These are phyloP conservation scores for Zapus hudsonius DNA, from an alignment of 2,113 vertebrate species.

Conservation along the genomic window DNA sequence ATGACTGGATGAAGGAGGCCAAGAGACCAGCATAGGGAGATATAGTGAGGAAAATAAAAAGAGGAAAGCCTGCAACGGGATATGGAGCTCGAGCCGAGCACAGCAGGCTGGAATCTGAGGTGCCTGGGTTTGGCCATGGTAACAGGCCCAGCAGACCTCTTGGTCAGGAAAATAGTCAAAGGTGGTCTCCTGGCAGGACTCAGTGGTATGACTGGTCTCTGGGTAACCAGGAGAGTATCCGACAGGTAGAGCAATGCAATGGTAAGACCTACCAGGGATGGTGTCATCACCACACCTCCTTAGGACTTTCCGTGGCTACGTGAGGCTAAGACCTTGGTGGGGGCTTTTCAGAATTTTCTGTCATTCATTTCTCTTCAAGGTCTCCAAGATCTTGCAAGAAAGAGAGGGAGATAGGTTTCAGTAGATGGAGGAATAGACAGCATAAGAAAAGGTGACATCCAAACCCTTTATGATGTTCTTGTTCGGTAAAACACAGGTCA, in stretches of 20 bases:
- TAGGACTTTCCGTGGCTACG: neutral
- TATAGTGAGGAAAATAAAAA: neutral
- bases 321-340: neutral
- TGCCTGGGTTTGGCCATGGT: conserved; percentile 55
- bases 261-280: conserved; percentile 59
- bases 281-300: neutral
- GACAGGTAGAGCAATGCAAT: neutral
- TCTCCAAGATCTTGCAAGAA: neutral
- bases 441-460: neutral
- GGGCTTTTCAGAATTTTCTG: neutral
- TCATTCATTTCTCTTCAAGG: neutral
- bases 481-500: neutral
- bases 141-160: neutral
- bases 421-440: neutral
- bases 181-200: neutral
- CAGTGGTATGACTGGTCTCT: neutral
- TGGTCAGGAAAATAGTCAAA: neutral
- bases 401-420: neutral
- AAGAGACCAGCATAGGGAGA: neutral
- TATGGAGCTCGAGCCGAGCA: neutral
- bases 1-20: neutral
- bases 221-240: neutral
- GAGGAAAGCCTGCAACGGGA: neutral
- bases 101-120: conserved; percentile 42
- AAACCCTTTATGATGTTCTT: neutral